A percentile compares a stretch with the other conserved stretches of the same genome.
phyloP scores from a whole-genome alignment of 2,888 invertebrate genomes.

The Trisateles emortualis region DNA sequence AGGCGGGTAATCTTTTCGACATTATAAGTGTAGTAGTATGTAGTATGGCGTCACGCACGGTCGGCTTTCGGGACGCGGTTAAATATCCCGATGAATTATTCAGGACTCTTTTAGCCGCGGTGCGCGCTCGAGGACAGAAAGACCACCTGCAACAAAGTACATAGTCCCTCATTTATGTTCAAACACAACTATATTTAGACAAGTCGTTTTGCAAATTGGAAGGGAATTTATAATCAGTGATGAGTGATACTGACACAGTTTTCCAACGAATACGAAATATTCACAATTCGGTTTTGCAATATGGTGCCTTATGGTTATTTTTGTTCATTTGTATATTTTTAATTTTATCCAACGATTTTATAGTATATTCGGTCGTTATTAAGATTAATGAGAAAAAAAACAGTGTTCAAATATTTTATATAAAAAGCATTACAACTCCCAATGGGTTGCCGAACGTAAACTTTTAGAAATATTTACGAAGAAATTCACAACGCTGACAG shows the following conservation, averaged over 20 bases:
- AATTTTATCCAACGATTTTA: background rate
- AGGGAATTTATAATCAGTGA: slow-evolving; percentile 56
- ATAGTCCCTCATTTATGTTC: slow-evolving; percentile 74
- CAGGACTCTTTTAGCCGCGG: slow-evolving; percentile 79
- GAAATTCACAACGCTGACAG: slow-evolving; percentile 55
- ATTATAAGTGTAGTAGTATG: slow-evolving; percentile 57
- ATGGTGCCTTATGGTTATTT: background rate
- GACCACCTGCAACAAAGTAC: slow-evolving; percentile 83
- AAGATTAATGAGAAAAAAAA: background rate
- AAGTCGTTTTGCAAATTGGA: slow-evolving; percentile 58
- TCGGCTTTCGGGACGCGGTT: slow-evolving; percentile 66
- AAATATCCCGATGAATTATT: slow-evolving; percentile 84
- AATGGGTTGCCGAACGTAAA: background rate
- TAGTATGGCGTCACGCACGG: slow-evolving; percentile 59
- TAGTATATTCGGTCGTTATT: background rate
- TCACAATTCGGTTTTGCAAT: slow-evolving; percentile 14
- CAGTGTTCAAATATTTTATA: background rate
- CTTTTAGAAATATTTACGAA: slow-evolving; percentile 41
- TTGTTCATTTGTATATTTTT: background rate
- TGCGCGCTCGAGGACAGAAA: slow-evolving; percentile 63
- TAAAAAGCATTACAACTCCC: background rate
- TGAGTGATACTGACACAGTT: slow-evolving; percentile 20
- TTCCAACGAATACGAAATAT: slow-evolving; percentile 11
- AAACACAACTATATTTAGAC: slow-evolving; percentile 63
- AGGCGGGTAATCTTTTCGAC: slow-evolving; percentile 57